Base-by-base conservation (phyloP, 2,888 invertebrate species). In the Trichacis sp. region DNA sequence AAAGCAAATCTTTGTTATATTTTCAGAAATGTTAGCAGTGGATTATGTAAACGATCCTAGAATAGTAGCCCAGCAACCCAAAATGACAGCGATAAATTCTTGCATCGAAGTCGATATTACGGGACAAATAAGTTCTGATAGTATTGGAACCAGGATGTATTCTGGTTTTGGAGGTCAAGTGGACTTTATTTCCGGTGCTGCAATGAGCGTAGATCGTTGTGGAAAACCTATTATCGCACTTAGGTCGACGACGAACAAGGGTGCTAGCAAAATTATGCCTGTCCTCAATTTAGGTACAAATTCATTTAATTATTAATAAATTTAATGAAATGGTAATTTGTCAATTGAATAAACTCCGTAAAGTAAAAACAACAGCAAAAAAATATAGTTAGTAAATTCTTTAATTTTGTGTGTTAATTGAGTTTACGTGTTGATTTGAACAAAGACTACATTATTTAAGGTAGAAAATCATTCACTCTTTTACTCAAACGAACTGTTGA, bases 81-180 rank as follows among this genome's bases (percentile, higher is more conserved):
- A 88, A 73, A 97, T 98, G 92, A 97, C 97, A 0, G 97, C 97
- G 58, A 97, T 98, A 79, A 98, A 98, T 86, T 97, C 97, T 0
- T 96, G 95, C 83, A 94, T 98, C 73, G 97, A 98, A 85, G 92
- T 93, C 1, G 98, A 98, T 84, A 85, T 98, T 50, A 96, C 97
- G 0, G 98, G 98, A 0, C 98, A 98, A 85, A 91, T 98, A 15
- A 91, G 92, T 70, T 90, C 97, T 0, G 98, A 98, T 81, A 97
- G 97, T 18, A 97, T 98, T 74, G 97, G 97, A 81, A 85, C 89
- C 65, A 84, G 86, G 58, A 88, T 90, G 86, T 90, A 88, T 78
- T 91, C 91, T 40, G 90, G 89, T 85, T 80, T 90, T 69, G 90
- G 90, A 48, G 90, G 90, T 33, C 91, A 91, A 78, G 86, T 91